These are phyloP conservation scores for Drosophila incognita DNA, from an alignment of 2,888 invertebrate genomes.

Conservation along the genomic window DNA sequence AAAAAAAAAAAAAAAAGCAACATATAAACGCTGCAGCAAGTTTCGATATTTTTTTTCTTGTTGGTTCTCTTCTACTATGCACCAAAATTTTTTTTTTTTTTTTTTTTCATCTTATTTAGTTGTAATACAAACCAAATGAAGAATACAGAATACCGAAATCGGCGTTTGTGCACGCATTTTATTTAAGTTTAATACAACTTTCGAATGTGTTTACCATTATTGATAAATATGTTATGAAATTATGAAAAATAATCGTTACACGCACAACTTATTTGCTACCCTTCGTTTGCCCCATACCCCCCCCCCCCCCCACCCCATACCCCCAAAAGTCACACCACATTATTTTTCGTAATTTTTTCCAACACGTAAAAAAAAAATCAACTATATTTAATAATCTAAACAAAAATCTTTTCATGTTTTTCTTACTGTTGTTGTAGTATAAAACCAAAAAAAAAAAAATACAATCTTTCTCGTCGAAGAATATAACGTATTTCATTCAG, in stretches of 20 bases:
- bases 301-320: background rate
- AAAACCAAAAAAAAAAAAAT: constrained; percentile 16
- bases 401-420: constrained; percentile 65
- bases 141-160: constrained; percentile 52
- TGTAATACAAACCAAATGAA: constrained; percentile 28
- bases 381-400: constrained; percentile 26
- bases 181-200: constrained; percentile 57
- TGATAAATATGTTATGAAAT: constrained; percentile 44
- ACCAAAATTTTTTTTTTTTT: constrained; percentile 55
- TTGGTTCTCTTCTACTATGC: constrained; percentile 48
- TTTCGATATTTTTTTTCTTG: constrained; percentile 49
- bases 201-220: constrained; percentile 55
- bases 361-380: constrained; percentile 26
- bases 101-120: constrained; percentile 43
- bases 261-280: constrained; percentile 52
- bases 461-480: constrained; percentile 26
- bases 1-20: constrained; percentile 14
- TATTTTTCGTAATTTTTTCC: constrained; percentile 51
- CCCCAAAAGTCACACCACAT: constrained; percentile 41
- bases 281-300: constrained; percentile 22
- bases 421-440: constrained; percentile 76
- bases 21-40: constrained; percentile 12
- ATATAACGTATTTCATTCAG: constrained; percentile 11
- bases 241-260: constrained; percentile 52
- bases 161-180: constrained; percentile 85